phyloP scores from a whole-genome alignment of 2,113 vertebrate genomes.

The Zeus faber region DNA sequence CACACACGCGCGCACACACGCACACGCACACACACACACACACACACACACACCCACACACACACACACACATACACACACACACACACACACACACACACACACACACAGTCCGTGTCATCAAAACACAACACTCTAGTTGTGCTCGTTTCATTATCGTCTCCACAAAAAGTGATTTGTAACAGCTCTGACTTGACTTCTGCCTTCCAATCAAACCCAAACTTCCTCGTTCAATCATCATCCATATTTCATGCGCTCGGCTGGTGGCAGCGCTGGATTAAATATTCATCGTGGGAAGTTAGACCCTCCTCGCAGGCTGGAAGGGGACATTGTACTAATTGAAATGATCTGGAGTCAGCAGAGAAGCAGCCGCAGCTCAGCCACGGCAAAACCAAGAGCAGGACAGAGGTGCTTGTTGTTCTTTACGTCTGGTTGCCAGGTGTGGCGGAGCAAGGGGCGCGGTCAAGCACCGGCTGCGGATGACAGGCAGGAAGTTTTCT shows the following conservation, averaged over 20 bases:
- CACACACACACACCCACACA: background rate
- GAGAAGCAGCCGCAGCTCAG: too few species aligned
- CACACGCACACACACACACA: background rate
- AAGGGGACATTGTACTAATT: too few species aligned
- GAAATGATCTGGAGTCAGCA: too few species aligned
- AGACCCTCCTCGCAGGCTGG: too few species aligned
- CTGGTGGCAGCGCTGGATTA: background rate
- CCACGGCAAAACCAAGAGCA: too few species aligned
- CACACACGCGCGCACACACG: background rate
- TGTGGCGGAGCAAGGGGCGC: too few species aligned
- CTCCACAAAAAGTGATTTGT: background rate
- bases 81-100: slow-evolving; percentile 1
- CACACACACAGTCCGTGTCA: background rate
- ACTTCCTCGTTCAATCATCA: slow-evolving; percentile 32
- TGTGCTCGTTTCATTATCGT: background rate
- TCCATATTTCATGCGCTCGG: slow-evolving; percentile 28
- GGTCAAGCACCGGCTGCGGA: too few species aligned
- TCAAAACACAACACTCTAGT: background rate
- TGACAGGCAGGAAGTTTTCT: too few species aligned
- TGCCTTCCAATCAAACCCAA: slow-evolving; percentile 27
- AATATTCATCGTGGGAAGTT: background rate
- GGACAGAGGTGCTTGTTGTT: too few species aligned
- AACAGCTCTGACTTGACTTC: background rate
- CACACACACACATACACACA: background rate
- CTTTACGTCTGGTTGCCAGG: too few species aligned